Conservation (phyloP, 35 echinoderm and acorn worm species). For the Eucidaris tribuloides region DNA sequence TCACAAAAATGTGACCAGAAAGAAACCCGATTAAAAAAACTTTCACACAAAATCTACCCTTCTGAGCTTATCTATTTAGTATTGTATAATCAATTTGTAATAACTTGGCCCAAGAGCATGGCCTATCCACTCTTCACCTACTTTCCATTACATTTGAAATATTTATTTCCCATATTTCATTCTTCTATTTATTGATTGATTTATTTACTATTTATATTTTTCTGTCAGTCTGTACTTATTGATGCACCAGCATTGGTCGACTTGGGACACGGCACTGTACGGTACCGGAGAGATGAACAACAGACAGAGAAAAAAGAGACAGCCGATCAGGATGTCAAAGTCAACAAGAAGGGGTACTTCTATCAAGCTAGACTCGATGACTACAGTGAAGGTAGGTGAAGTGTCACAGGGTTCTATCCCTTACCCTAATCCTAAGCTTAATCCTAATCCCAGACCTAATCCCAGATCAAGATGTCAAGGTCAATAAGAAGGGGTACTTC, state of each 20-base stretch:
- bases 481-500: constrained; percentile 83
- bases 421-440: not conserved
- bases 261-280: constrained; percentile 80
- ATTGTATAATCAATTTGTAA: not conserved
- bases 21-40: too few relatives aligned
- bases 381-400: constrained; percentile 88
- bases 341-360: constrained; percentile 84
- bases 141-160: not conserved
- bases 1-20: too few relatives aligned
- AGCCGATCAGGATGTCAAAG: constrained; percentile 37
- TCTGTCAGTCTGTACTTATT: constrained; percentile 71
- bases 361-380: constrained; percentile 91
- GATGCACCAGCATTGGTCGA: constrained; percentile 91
- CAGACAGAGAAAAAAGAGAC: constrained; percentile 27
- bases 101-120: not conserved
- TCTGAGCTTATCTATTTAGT: not conserved
- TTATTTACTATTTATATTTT: not conserved
- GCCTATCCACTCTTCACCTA: not conserved
- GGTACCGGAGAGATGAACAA: constrained; percentile 56
- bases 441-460: not conserved
- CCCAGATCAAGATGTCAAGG: constrained; percentile 35
- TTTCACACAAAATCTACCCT: not conserved
- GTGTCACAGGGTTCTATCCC: not conserved
- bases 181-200: not conserved
- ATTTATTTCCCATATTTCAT: not conserved